Evolutionary conservation across 2,888 invertebrate species (phyloP).

Genomic region (Frankliniella intonsa): DNA sequence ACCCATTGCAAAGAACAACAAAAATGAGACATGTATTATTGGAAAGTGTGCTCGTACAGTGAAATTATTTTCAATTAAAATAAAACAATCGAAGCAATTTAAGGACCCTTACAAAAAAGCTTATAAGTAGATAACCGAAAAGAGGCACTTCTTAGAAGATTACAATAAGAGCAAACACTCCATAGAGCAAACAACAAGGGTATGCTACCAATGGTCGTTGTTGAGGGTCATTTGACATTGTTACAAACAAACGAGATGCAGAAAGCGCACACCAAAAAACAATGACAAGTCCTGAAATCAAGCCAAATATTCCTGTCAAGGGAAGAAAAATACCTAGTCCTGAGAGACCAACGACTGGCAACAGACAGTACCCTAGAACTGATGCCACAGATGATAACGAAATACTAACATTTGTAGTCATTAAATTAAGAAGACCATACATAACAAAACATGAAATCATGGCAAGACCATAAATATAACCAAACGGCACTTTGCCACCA

Average conservation of each 20-base stretch:
- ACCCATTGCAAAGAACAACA: too few species aligned
- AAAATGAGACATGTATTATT: too few species aligned
- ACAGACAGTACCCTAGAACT: conserved; percentile 86
- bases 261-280: conserved; percentile 89
- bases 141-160: conserved; percentile 62
- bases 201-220: conserved; percentile 85
- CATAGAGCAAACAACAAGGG: conserved; percentile 88
- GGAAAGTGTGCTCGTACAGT: too few species aligned
- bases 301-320: conserved; percentile 63
- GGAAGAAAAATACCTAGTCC: conserved; percentile 70
- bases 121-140: not conserved
- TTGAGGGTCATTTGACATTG: conserved; percentile 80
- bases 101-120: too few species aligned
- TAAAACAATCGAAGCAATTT: too few species aligned
- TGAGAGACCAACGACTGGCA: conserved; percentile 87
- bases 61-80: too few species aligned
- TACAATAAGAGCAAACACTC: conserved; percentile 86
- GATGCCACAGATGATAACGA: conserved; percentile 76
- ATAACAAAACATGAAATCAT: conserved; percentile 84
- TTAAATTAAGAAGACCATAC: conserved; percentile 78
- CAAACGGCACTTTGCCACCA: conserved; percentile 80
- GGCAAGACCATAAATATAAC: conserved; percentile 91
- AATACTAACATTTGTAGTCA: conserved; percentile 68
- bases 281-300: conserved; percentile 60
- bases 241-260: conserved; percentile 86